phyloP scores from a whole-genome alignment of 2,797 vertebrate species.

The Sebastes cheni region DNA sequence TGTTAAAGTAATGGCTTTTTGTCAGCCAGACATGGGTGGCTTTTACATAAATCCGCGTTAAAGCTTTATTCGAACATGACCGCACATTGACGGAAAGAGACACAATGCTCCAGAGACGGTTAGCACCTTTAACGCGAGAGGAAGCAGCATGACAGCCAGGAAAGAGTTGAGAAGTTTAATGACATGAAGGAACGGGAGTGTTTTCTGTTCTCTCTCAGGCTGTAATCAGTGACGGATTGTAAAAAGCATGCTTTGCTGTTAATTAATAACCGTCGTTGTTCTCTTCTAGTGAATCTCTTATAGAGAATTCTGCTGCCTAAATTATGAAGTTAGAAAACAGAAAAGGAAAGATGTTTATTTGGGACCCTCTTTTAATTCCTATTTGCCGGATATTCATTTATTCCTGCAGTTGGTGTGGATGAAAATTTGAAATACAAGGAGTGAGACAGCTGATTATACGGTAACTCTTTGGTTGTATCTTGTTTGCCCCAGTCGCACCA shows the following conservation, averaged over 20 bases:
- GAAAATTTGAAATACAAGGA: background rate
- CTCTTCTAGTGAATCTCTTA: background rate
- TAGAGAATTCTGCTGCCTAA: background rate
- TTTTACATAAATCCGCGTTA: background rate
- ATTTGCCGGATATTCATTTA: background rate
- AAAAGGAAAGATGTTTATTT: background rate
- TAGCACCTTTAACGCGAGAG: background rate
- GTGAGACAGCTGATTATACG: background rate
- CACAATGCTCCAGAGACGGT: background rate
- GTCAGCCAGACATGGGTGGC: background rate
- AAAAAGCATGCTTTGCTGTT: background rate
- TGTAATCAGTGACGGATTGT: background rate
- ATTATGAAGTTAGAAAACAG: background rate
- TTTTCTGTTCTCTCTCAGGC: background rate
- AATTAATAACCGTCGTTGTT: background rate
- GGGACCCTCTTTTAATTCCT: background rate
- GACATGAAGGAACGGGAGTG: background rate
- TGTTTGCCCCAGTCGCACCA: too few species aligned
- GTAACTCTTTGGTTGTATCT: too few species aligned
- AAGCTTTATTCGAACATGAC: background rate
- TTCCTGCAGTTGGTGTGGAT: background rate
- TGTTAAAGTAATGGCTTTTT: background rate
- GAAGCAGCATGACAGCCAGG: background rate
- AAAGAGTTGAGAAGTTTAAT: conserved; percentile 22
- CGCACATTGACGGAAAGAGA: background rate